Base-by-base conservation (phyloP, 2,113 vertebrate genomes). In the Paradisaea rubra region DNA sequence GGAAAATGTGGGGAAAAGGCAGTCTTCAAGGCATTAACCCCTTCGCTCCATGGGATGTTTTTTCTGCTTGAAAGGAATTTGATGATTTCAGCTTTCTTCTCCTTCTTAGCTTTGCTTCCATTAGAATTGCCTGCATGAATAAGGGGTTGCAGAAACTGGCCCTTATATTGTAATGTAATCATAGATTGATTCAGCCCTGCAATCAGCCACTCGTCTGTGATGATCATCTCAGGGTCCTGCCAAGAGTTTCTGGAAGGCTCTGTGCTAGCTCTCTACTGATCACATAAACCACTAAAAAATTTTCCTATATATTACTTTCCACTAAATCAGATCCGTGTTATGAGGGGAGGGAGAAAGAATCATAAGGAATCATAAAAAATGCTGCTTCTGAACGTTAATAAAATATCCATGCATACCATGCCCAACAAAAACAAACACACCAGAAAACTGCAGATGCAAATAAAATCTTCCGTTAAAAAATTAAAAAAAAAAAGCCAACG, bases 111-210 rank as follows among this genome's bases (percentile, higher is more conserved):
- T 70, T 70, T 74, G 54, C 44, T 81, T 96, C 90, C 83, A 91
- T 93, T 91, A 91, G 42, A 52, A 80, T 28, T 89, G 68, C 74
- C 89, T 88, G 74, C 52, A 63, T 91, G 81, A 85, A 92, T 69
- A 86, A 84, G 15, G 63, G 81, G 77, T 80, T 94, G 73, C 54
- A 78, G 84, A 82, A 86, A 95, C 88, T 78, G 79, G 63, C 90
- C 93, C 82, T 95, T 92, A 64, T 71, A 90, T 90, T 97, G 88
- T 95, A 96, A 95, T 95, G 96, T 86, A 96, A 97, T 96, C 95
- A 97, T 69, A 57, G 88, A 95, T 90, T 90, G 92, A 97, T 96
- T 97, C 94, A 96, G 72, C 76, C 92, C 88, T 90, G 92, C 93
- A 96, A 95, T 94, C 94, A 97, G 76, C 69, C 82, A 79, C 82